A percentile compares a stretch with the other conserved stretches of the same genome.
Evolutionary conservation across 2,888 invertebrate genomes (phyloP).

Genomic region (Agrotis clavis): DNA sequence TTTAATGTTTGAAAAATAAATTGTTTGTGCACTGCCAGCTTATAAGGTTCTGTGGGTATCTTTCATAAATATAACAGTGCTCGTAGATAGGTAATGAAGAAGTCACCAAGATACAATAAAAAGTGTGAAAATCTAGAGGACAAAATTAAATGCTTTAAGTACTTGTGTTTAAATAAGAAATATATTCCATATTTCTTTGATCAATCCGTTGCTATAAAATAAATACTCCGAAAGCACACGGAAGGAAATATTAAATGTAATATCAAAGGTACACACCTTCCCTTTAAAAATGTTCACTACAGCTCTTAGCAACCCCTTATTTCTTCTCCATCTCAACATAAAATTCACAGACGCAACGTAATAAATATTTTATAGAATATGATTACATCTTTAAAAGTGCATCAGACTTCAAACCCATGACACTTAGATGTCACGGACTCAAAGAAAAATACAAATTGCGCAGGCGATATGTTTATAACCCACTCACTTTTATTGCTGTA

Average conservation of each 20-base stretch:
- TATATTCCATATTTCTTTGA: not conserved
- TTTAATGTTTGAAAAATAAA: constrained; percentile 26
- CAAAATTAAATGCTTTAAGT: not conserved
- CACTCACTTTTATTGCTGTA: constrained; percentile 46
- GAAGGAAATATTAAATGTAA: not conserved
- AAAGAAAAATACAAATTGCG: constrained; percentile 45
- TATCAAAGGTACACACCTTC: not conserved
- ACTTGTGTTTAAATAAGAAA: not conserved
- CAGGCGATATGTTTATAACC: constrained; percentile 51
- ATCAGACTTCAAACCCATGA: constrained; percentile 3
- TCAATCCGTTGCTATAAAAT: not conserved
- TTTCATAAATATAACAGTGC: not conserved
- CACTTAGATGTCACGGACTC: constrained; percentile 20
- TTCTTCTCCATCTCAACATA: constrained; percentile 19
- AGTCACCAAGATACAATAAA: not conserved
- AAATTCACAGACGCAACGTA: constrained; percentile 12
- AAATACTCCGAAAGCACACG: not conserved
- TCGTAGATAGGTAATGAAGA: not conserved
- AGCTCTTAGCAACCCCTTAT: constrained; percentile 1
- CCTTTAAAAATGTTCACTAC: not conserved
- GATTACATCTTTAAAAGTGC: constrained; percentile 16
- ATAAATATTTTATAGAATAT: constrained; percentile 27
- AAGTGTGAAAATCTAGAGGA: not conserved
- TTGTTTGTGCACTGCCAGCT: constrained; percentile 36
- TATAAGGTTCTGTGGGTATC: constrained; percentile 2